These are phyloP conservation scores for Crotalus horridus DNA, from an alignment of 2,113 vertebrate genomes.

Conservation along the genomic window DNA sequence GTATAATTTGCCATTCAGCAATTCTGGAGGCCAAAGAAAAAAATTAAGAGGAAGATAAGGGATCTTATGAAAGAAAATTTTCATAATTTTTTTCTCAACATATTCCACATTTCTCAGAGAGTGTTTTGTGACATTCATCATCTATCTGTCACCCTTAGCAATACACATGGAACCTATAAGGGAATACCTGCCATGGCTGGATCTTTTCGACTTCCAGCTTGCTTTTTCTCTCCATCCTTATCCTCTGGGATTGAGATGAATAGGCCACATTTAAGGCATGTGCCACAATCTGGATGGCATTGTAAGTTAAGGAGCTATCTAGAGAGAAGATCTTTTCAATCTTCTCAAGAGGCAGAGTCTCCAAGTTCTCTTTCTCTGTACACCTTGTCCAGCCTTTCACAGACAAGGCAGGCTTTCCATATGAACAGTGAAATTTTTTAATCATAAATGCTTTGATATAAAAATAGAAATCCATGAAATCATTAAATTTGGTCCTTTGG, in stretches of 20 bases:
- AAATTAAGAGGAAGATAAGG: background rate
- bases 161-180: background rate
- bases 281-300: background rate
- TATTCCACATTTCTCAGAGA: background rate
- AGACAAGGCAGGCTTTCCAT: background rate
- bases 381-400: background rate
- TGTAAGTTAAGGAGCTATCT: background rate
- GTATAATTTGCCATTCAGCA: background rate
- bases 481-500: background rate
- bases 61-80: background rate
- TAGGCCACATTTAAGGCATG: background rate
- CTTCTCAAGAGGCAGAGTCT: background rate
- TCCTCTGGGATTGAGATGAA: background rate
- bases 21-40: background rate
- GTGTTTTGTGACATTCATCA: no score
- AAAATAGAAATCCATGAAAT: background rate
- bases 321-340: background rate
- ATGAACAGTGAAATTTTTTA: background rate
- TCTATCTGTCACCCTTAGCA: no score
- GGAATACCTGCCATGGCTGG: background rate
- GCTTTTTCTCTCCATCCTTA: background rate
- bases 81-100: background rate
- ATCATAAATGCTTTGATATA: background rate
- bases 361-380: background rate
- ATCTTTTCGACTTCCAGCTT: background rate